Conservation (phyloP, 2,888 invertebrate genomes). For the Zhengitettix transpicula region DNA sequence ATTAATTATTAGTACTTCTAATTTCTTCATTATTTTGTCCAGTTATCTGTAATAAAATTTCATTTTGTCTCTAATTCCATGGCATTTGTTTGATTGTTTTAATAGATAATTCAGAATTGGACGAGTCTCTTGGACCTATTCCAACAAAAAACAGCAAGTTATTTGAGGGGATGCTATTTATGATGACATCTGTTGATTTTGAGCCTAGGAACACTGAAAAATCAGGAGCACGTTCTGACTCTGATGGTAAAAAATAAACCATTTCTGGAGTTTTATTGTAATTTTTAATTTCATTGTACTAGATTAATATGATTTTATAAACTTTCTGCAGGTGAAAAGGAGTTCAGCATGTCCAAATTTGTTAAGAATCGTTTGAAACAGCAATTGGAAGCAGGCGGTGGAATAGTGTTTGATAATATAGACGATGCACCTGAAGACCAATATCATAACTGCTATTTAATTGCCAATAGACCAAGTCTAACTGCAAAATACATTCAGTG, state of each 20-base stretch:
- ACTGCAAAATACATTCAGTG: background rate
- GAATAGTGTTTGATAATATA: constrained; percentile 36
- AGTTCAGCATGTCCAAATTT: constrained; percentile 32
- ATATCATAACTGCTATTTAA: background rate
- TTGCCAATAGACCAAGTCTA: background rate
- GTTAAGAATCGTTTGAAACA: constrained; percentile 37
- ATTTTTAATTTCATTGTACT: too few species aligned
- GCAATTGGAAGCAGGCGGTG: constrained; percentile 45
- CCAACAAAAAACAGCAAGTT: constrained; percentile 26
- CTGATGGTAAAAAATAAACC: constrained; percentile 5
- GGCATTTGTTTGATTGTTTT: background rate
- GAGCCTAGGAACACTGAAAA: constrained; percentile 16
- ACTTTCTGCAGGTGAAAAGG: constrained; percentile 26
- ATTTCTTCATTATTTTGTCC: too few species aligned
- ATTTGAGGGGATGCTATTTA: constrained; percentile 38
- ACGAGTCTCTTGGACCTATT: constrained; percentile 33
- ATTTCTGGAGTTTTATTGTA: background rate
- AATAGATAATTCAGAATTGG: constrained; percentile 24
- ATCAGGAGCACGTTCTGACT: constrained; percentile 1
- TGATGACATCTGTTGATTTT: constrained; percentile 36
- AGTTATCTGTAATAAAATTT: too few species aligned
- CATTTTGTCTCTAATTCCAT: too few species aligned
- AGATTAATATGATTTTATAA: too few species aligned
- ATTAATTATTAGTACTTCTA: too few species aligned
- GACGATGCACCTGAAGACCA: constrained; percentile 30